Percentiles rank a stretch among this genome's conserved stretches.
Evolutionary conservation across 2,113 vertebrate species (phyloP).

Genomic region (Cyprinodon tularosa): DNA sequence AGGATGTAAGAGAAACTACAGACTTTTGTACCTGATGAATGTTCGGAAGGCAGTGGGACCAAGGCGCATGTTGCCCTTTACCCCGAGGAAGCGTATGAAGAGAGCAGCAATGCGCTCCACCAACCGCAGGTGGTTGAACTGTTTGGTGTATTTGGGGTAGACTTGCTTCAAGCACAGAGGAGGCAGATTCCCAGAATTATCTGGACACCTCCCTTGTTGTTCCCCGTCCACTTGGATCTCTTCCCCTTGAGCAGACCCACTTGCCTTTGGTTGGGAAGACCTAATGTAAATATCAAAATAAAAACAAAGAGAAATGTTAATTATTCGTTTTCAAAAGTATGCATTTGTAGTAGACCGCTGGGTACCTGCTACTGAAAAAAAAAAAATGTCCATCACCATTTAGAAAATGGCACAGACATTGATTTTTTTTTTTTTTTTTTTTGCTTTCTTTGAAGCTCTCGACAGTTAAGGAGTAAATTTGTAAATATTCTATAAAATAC

Average conservation of each 20-base stretch:
- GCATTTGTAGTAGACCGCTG: not conserved
- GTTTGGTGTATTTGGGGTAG: constrained; percentile 93
- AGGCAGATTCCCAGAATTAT: constrained; percentile 70
- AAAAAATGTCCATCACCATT: not conserved
- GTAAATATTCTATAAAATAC: not conserved
- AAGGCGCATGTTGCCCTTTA: constrained; percentile 90
- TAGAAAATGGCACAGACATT: not conserved
- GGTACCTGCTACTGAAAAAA: not conserved
- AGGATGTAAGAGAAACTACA: not conserved
- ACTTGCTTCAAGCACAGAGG: constrained; percentile 94
- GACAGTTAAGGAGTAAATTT: too few relatives aligned
- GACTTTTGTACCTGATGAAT: constrained; percentile 85
- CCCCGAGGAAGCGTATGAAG: constrained; percentile 94
- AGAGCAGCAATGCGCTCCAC: constrained; percentile 88
- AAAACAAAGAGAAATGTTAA: not conserved
- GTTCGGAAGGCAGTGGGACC: constrained; percentile 94
- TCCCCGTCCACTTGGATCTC: constrained; percentile 55
- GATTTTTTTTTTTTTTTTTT: too few relatives aligned
- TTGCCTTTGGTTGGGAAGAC: constrained; percentile 66
- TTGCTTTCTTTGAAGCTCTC: not conserved
- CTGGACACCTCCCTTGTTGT: constrained; percentile 34
- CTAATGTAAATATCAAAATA: not conserved
- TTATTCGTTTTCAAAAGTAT: not conserved
- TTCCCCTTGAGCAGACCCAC: constrained; percentile 29
- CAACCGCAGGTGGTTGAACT: constrained; percentile 89